A percentile compares a stretch with the other conserved stretches of the same genome.
Conservation (phyloP, 2,797 vertebrate species). For the Pogonophryne albipinna region DNA sequence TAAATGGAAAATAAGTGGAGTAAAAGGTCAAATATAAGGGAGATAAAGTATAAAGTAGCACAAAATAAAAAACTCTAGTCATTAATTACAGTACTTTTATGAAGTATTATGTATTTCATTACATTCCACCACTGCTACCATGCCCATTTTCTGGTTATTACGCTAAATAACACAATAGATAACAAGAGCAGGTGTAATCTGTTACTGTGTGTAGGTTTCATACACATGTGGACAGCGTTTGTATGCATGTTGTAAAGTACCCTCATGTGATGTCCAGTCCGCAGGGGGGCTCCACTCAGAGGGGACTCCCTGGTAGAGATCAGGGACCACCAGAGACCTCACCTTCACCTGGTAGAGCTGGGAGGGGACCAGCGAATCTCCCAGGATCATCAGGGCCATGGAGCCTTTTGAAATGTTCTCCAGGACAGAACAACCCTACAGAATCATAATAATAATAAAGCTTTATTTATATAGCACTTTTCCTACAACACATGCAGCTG, state of each 20-base stretch:
- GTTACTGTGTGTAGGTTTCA: not conserved
- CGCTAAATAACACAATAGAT: not conserved
- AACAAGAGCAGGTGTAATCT: not conserved
- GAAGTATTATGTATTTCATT: too few relatives aligned
- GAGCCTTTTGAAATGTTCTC: conserved; percentile 13
- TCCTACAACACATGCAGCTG: too few relatives aligned
- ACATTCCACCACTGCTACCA: too few relatives aligned
- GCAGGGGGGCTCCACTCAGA: conserved; percentile 77
- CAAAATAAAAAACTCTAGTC: too few relatives aligned
- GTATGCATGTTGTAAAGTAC: conserved; percentile 50
- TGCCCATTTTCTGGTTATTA: not conserved
- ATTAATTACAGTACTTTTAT: too few relatives aligned
- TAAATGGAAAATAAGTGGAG: too few relatives aligned
- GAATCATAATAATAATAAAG: too few relatives aligned
- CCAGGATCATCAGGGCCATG: conserved; percentile 15
- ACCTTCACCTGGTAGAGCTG: conserved; percentile 71
- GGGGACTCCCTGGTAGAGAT: conserved; percentile 6
- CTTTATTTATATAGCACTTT: too few relatives aligned
- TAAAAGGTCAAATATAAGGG: too few relatives aligned
- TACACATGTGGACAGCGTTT: not conserved
- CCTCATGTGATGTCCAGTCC: conserved; percentile 72
- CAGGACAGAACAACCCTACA: conserved; percentile 2
- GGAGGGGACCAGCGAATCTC: conserved; percentile 34
- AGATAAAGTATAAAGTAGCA: too few relatives aligned
- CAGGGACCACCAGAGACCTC: conserved; percentile 53